These are phyloP conservation scores for Microcebus murinus DNA, from an alignment of 2,113 vertebrate genomes.

Conservation along the genomic window DNA sequence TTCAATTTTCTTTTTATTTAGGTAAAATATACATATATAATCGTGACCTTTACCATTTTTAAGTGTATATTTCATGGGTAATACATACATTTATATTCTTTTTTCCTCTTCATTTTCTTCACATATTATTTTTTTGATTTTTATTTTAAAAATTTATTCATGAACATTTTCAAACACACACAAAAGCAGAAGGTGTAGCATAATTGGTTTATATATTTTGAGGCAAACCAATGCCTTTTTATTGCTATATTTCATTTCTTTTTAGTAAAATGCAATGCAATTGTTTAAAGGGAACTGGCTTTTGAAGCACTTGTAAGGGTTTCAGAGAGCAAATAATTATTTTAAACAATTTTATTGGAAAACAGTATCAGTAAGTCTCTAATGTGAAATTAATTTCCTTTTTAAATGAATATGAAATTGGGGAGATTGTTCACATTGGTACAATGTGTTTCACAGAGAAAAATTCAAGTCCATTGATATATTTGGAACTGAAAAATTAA, in stretches of 20 bases:
- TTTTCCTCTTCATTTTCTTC: no score
- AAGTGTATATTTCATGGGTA: no score
- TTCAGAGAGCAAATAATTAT: neutral
- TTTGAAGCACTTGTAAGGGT: neutral
- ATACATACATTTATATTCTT: neutral
- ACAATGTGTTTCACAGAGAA: neutral
- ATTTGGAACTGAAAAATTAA: neutral
- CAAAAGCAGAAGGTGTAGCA: neutral
- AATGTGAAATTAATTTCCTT: neutral
- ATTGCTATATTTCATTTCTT: neutral
- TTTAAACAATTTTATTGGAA: neutral
- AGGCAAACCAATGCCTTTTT: neutral
- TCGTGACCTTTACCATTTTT: no score
- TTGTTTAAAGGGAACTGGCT: neutral
- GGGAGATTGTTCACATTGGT: neutral
- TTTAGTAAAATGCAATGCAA: constrained; percentile 6
- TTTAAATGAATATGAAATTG: neutral
- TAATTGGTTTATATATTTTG: neutral
- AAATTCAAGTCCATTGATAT: neutral
- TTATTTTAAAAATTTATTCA: neutral
- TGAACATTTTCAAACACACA: neutral
- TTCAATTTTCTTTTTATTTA: no score
- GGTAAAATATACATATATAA: no score
- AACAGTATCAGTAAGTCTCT: neutral
- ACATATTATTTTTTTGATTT: neutral